phyloP scores from a whole-genome alignment of 2,888 invertebrate genomes.

The Cheilosia scutellata region DNA sequence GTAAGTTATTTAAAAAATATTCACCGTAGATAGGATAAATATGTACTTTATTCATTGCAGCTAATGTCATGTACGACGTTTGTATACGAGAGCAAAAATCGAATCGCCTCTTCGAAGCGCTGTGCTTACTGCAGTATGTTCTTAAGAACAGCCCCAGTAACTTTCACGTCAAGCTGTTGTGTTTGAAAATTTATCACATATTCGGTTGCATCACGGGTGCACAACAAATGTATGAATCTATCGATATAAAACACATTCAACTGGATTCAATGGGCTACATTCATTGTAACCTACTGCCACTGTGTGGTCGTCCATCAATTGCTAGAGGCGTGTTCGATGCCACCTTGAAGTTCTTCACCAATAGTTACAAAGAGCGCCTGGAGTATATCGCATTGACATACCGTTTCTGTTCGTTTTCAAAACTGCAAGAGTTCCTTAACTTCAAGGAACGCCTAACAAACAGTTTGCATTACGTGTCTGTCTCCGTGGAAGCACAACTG shows the following conservation, averaged over 20 bases:
- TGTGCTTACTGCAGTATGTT: conserved; percentile 90
- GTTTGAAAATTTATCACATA: conserved; percentile 91
- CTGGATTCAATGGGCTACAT: conserved; percentile 95
- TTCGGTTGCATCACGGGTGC: conserved; percentile 91
- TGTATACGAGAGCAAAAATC: conserved; percentile 85
- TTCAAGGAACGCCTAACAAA: conserved; percentile 92
- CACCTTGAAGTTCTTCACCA: conserved; percentile 93
- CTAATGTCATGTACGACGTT: conserved; percentile 85
- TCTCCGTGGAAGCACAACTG: conserved; percentile 88
- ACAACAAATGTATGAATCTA: conserved; percentile 89
- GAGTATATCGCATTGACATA: conserved; percentile 96
- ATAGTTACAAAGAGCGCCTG: conserved; percentile 95
- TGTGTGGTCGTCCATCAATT: conserved; percentile 89
- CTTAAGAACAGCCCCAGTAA: conserved; percentile 92
- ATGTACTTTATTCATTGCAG: conserved; percentile 70
- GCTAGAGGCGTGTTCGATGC: conserved; percentile 89
- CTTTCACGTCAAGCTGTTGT: conserved; percentile 94
- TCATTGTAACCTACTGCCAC: conserved; percentile 90
- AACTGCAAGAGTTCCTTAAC: conserved; percentile 94
- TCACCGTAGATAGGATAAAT: background rate
- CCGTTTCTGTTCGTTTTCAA: conserved; percentile 97
- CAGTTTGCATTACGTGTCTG: conserved; percentile 90
- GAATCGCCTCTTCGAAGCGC: conserved; percentile 87
- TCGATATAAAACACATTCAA: conserved; percentile 97
- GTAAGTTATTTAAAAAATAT: conserved; percentile 79